Base-by-base conservation (phyloP, 2,113 vertebrate species). In the Toxotes jaculatrix region DNA sequence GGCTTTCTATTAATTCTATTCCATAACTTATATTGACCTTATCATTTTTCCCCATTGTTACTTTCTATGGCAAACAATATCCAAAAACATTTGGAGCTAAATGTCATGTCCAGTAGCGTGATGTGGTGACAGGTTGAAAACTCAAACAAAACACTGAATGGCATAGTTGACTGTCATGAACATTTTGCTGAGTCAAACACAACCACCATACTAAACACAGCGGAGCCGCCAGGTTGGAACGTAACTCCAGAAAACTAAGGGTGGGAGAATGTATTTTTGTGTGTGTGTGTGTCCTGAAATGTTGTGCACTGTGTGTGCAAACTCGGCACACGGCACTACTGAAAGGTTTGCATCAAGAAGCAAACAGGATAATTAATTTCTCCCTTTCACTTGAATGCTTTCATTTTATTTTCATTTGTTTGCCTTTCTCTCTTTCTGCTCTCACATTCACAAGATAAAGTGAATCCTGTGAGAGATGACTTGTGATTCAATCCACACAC, bases 401-500 rank as follows among this genome's bases (percentile, higher is more conserved):
- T 88, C 88, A 87, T 91, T 92, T 87, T 79, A 90, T 91, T 90
- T 92, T 83, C 84, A 87, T 88, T 85, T 91, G 86, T 92, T 90
- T 90, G 80, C 72, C 74, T 82, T 84, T 81, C 76, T 76, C 68
- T 75, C 60, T 65, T 70, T 89, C 74, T 84, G 17, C 34, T 72
- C 60, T 79, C 70, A 77, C 84, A 59, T 70, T 83, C 77, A 79
- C 64, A 32, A 82, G 77, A 86, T 80, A 83, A 80, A 89, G 77
- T 69, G 79, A 85, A 85, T 84, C 85, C 80, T 78, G 62, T 23
- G 74, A 84, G 81, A 86, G 38, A 85, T 55, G 65, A 72, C 62
- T 84, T 74, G 78, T 61, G 75, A 85, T 74, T 85, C 72, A 69
- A 53, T 83, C 60, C 45, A 23, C 77, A 72, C 80, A 74, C 79